Evolutionary conservation across 2,113 vertebrate genomes (phyloP), one percentile per base, ranked within the genome.

Genomic region (Cottus gobio): DNA sequence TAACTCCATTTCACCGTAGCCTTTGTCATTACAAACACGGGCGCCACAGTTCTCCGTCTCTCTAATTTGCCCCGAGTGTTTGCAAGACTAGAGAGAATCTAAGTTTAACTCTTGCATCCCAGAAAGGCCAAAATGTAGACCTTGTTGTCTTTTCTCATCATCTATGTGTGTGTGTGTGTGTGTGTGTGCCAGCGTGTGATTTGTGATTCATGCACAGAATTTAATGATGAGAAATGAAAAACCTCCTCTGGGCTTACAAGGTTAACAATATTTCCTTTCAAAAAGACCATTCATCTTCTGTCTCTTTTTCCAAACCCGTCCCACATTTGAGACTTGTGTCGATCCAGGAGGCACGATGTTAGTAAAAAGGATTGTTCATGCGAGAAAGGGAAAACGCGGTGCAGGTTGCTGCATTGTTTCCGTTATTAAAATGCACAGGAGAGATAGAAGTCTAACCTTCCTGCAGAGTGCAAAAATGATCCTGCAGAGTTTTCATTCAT

Each of bases 1-100:
- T n/a, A 62, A 42, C 5, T 65, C 42, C 15, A 58, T 60, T 86
- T 83, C 67, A 36, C 66, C 37, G 26, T 62, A 73, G 79, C 48
- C 60, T 87, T 87, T 82, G 76, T 86, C 70, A 76, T 87, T 71
- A 70, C 74, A 89, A 82, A 86, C 66, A 77, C 42, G 5, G 13
- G 36, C 62, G 37, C 6, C 16, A 63, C 50, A 66, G 63, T 62
- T 70, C 36, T 28, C 36, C 61, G 15, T 64, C 65, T 56, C 44
- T 61, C 62, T 75, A 71, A 86, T 86, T 84, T 80, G 58, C 48
- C 57, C 34, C 3, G 1, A 42, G 42, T 64, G 16, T 74, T 62
- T 61, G 60, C 24, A 72, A 81, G 71, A 70, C 11, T 28, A 24
- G 11, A 82, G 26, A 61, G 26, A 82, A 73, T 58, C 34, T 36